Conservation (phyloP, 2,888 invertebrate species). For the Lissonota sp. region DNA sequence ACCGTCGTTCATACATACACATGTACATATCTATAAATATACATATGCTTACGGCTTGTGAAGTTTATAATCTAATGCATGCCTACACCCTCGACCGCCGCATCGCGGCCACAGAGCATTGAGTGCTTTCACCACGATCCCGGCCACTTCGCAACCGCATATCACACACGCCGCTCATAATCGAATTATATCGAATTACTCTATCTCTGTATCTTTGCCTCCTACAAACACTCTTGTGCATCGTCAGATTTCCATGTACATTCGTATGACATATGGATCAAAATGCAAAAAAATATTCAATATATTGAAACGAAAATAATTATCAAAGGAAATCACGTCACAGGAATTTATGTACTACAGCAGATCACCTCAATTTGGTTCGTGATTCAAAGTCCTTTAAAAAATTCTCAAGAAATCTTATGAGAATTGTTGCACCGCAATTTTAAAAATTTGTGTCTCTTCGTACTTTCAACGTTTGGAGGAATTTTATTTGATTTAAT, state of each 20-base stretch:
- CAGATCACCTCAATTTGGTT: neutral
- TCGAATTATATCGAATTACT: conserved; percentile 82
- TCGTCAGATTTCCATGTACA: conserved; percentile 11
- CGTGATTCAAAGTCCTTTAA: no score
- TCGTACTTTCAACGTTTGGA: no score
- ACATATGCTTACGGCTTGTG: conserved; percentile 73
- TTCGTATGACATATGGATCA: neutral
- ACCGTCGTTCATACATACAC: neutral
- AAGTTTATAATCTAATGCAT: conserved; percentile 83
- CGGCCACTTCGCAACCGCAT: conserved; percentile 79
- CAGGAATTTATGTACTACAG: no score
- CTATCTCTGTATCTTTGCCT: conserved; percentile 36
- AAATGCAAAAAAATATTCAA: neutral
- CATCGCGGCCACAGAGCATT: conserved; percentile 76
- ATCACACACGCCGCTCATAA: conserved; percentile 79
- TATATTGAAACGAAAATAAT: neutral
- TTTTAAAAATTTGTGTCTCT: no score
- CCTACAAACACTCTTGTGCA: conserved; percentile 16
- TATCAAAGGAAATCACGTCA: neutral
- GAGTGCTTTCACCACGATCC: conserved; percentile 81
- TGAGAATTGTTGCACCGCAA: no score
- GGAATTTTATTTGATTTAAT: no score
- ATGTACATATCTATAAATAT: conserved; percentile 24
- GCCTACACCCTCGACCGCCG: conserved; percentile 74
- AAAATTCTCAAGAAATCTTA: no score